Conservation (phyloP, 2,113 vertebrate genomes). For the Telmatochromis sp. region DNA sequence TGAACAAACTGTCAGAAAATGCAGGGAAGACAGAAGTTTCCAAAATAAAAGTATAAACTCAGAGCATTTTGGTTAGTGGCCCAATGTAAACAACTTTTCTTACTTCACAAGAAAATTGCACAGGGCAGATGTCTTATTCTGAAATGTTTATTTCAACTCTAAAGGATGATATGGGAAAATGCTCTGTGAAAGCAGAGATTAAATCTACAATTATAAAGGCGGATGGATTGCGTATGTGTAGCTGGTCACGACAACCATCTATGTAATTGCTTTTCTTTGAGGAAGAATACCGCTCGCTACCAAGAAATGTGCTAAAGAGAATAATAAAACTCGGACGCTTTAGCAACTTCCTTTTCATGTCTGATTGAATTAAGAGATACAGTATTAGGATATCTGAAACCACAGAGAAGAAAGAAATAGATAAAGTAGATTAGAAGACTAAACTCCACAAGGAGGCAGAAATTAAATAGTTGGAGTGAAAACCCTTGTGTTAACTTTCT, state of each 20-base stretch:
- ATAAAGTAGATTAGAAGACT: not conserved
- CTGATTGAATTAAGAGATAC: not conserved
- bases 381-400: conserved; percentile 1
- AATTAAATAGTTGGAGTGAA: not conserved
- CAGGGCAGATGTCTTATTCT: not conserved
- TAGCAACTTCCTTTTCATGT: not conserved
- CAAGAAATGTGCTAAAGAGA: not conserved
- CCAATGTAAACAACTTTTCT: not conserved
- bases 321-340: not conserved
- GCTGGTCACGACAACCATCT: not conserved
- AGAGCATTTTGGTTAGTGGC: not conserved
- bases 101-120: not conserved
- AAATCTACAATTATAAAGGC: not conserved
- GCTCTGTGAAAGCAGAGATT: not conserved
- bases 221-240: not conserved
- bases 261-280: not conserved
- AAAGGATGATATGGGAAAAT: not conserved
- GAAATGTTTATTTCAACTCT: not conserved
- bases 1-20: not conserved
- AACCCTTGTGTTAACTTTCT: not conserved
- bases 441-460: not conserved
- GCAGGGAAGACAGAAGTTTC: not conserved
- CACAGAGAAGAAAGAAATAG: conserved; percentile 1
- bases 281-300: not conserved
- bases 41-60: not conserved